Base-by-base conservation (phyloP, 1,140 invertebrate genomes). In the Orussus abietinus region DNA sequence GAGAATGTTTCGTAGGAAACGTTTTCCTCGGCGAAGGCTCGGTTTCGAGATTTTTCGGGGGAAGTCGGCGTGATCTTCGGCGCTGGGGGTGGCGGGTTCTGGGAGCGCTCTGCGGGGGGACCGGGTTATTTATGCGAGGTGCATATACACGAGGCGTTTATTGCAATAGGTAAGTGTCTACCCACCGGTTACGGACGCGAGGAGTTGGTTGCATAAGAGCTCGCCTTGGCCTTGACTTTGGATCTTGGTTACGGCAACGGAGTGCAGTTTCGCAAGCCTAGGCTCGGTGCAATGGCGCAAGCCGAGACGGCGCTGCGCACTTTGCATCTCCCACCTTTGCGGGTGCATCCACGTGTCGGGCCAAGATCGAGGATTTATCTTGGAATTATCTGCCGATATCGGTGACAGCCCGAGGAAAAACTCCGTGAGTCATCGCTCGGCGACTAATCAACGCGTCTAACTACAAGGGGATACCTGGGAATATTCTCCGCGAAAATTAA, bases 221-320 rank as follows among this genome's bases (percentile, higher is more conserved):
- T 26, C 34, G 18, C 10, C 50, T 39, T 62, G 63, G 52, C 66
- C 64, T 69, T 69, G 66, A 67, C 66, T 66, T 67, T 69, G 64
- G 55, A 51, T 62, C 62, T 63, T 58, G 62, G 57, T 66, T 64
- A 59, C 63, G 58, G 57, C 53, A 51, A 55, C 57, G 51, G 59
- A 35, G 33, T 35, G 33, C 28, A 41, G 45, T 51, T 47, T 44
- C 38, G 45, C 45, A 45, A 47, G 41, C 37, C 22, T 42, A 50
- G 43, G 43, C 42, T 46, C 43, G 30, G 40, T 32, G 22, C 37
- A 34, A 11, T 25, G 31, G 11, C 11, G 33, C 30, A 21, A 30
- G 26, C 19, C 43, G 36, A 25, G 18, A 18, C 31, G 29, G 17
- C 13, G 21, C 25, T 4, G 15, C 14, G 33, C 40, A n/a, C n/a